Percentiles rank a stretch among this genome's conserved stretches.
Evolutionary conservation across 2,797 vertebrate species (phyloP).

Genomic region (Vespertilio murinus): DNA sequence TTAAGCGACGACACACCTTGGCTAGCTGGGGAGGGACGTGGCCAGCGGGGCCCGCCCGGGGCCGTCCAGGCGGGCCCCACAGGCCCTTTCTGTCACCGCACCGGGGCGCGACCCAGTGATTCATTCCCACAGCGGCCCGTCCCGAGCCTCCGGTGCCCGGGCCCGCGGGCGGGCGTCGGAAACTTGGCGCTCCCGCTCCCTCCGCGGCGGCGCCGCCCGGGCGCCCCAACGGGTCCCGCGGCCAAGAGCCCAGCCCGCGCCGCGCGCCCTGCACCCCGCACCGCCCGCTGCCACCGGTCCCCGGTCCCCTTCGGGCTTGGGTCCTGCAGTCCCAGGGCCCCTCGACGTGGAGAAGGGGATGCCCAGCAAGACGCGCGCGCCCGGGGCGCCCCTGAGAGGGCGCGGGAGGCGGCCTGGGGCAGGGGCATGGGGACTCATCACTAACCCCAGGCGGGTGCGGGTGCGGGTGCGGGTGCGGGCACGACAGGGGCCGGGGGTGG

Average conservation of each 20-base stretch:
- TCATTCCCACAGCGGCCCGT: conserved; percentile 60
- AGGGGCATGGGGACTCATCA: not conserved
- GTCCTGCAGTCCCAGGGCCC: not conserved
- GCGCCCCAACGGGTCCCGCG: conserved; percentile 6
- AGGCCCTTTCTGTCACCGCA: conserved; percentile 48
- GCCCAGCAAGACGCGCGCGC: not conserved
- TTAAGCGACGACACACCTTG: conserved; percentile 43
- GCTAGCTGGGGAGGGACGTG: not conserved
- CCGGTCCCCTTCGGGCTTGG: not conserved
- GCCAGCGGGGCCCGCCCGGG: not conserved
- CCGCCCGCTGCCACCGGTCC: not conserved
- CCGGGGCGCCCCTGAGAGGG: not conserved
- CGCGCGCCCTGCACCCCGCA: not conserved
- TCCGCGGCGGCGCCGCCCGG: not conserved
- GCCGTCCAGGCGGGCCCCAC: conserved; percentile 41
- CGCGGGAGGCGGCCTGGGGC: not conserved
- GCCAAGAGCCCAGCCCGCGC: not conserved
- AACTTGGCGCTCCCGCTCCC: conserved; percentile 66
- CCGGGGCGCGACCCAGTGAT: conserved; percentile 69
- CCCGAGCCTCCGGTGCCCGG: conserved; percentile 65
- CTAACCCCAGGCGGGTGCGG: too few relatives aligned
- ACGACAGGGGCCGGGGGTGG: too few relatives aligned
- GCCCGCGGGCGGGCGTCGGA: conserved; percentile 59
- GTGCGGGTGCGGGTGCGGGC: not conserved
- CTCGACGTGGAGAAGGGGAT: not conserved